Evolutionary conservation across 2,113 vertebrate genomes (phyloP).

Genomic region (Chrysemys picta): DNA sequence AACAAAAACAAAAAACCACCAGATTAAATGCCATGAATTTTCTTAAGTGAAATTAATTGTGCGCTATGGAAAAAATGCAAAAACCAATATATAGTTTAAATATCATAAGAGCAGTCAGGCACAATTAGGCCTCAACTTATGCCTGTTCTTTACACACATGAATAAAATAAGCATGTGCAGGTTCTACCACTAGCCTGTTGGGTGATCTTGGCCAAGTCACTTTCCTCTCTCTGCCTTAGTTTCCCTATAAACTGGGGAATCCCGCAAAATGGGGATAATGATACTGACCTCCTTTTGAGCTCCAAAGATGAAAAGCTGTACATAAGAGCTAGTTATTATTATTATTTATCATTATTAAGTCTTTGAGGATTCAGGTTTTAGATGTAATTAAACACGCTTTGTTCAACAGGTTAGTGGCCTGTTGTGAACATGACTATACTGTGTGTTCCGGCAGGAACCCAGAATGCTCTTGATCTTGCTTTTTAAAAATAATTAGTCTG

Average conservation of each 20-base stretch:
- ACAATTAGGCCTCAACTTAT: slow-evolving; percentile 30
- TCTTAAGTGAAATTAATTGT: slow-evolving; percentile 13
- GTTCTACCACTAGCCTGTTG: not conserved
- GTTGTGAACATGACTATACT: not conserved
- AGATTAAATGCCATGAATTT: slow-evolving; percentile 12
- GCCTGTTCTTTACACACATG: not conserved
- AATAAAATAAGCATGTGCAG: slow-evolving; percentile 28
- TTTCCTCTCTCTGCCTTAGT: not conserved
- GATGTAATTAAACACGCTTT: slow-evolving; percentile 12
- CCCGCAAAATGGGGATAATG: not conserved
- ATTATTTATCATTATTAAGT: not conserved
- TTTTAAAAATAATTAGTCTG: slow-evolving; percentile 28
- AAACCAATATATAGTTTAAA: slow-evolving; percentile 1
- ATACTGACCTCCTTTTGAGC: not conserved
- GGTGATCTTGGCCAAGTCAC: not conserved
- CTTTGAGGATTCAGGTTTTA: slow-evolving; percentile 33
- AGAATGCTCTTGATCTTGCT: slow-evolving; percentile 19
- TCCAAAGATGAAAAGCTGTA: not conserved
- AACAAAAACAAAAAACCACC: slow-evolving; percentile 11
- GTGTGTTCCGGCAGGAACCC: slow-evolving; percentile 10
- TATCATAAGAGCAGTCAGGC: slow-evolving; percentile 39
- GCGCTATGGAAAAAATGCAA: slow-evolving; percentile 40
- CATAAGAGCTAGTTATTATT: not conserved
- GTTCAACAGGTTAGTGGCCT: not conserved
- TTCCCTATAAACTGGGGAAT: no score